phyloP scores from a whole-genome alignment of 2,888 invertebrate genomes.

The Philhelius pedissequus region DNA sequence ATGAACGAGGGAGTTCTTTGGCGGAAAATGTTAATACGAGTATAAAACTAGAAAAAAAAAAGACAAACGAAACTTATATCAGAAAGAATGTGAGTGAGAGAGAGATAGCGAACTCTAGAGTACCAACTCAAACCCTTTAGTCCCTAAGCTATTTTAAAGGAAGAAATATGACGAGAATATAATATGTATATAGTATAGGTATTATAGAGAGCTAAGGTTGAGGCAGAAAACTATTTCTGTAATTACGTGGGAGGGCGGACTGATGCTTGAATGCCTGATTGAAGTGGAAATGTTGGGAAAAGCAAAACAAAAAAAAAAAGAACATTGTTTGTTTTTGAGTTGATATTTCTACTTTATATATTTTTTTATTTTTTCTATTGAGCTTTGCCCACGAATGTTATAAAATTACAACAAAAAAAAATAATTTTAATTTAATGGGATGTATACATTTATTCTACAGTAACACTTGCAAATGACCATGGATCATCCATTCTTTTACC shows the following conservation, averaged over 20 bases:
- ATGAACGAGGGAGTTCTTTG: not conserved
- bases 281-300: slow-evolving; percentile 28
- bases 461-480: not conserved
- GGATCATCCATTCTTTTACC: too few species aligned
- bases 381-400: not conserved
- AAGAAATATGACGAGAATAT: slow-evolving; percentile 14
- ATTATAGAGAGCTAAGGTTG: not conserved
- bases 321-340: not conserved
- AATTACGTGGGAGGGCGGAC: slow-evolving; percentile 44
- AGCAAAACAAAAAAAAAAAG: not conserved
- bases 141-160: not conserved
- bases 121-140: not conserved
- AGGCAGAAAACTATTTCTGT: slow-evolving; percentile 43
- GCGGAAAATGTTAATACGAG: slow-evolving; percentile 32
- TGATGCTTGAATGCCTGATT: slow-evolving; percentile 55
- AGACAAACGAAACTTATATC: slow-evolving; percentile 1
- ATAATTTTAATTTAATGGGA: not conserved
- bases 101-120: not conserved
- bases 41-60: slow-evolving; percentile 40
- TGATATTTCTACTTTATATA: not conserved
- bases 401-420: not conserved
- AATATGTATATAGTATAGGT: too few species aligned
- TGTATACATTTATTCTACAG: not conserved
- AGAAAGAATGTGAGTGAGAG: not conserved
- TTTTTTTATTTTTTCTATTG: not conserved